Base-by-base conservation (phyloP, 2,113 vertebrate species). In the Oceanites oceanicus region DNA sequence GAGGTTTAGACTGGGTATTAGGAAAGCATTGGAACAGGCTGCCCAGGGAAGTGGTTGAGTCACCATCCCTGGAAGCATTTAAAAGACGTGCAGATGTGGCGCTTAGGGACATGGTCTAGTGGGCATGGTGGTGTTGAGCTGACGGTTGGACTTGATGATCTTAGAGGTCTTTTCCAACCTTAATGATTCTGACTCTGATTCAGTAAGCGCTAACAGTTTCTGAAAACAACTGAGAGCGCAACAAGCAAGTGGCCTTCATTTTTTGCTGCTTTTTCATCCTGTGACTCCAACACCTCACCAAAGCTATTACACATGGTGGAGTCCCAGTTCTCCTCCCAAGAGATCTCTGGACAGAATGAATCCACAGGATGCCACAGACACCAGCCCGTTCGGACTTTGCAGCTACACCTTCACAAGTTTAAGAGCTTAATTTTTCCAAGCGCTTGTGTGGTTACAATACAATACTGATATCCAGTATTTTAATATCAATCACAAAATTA, bases 391-490 rank as follows among this genome's bases (percentile, higher is more conserved):
- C 3, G 1, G 59, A 47, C 38, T 74, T 55, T 15, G 42, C 61
- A 95, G 38, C 34, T 50, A 34, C 21, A 26, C 30, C 32, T 73
- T 58, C 62, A 62, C 15, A 38, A 34, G 29, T 30, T 59, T 14
- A 68, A 50, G 18, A 75, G 22, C 26, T 88, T 63, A 8, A 23
- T 77, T 88, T 62, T 87, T 9, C 34, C 47, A 72, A 71, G n/a
- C 0, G 0, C 14, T 55, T 55, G 14, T 23, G 25, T 22, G 22
- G 19, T 86, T 83, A 77, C 23, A 65, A 58, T 27, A 59, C 9
- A 55, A 55, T 13, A 25, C 29, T 59, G 63, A 73, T 50, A 80
- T 22, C 8, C 16, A 32, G 7, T 55, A 90, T 82, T 83, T 68
- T 55, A 84, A 7, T 7, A 42, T 15, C 40, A 55, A 27, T 47